Percentiles rank a stretch among this genome's conserved stretches.
phyloP scores from a whole-genome alignment of 2,113 vertebrate species.

The Pangasianodon gigas region DNA sequence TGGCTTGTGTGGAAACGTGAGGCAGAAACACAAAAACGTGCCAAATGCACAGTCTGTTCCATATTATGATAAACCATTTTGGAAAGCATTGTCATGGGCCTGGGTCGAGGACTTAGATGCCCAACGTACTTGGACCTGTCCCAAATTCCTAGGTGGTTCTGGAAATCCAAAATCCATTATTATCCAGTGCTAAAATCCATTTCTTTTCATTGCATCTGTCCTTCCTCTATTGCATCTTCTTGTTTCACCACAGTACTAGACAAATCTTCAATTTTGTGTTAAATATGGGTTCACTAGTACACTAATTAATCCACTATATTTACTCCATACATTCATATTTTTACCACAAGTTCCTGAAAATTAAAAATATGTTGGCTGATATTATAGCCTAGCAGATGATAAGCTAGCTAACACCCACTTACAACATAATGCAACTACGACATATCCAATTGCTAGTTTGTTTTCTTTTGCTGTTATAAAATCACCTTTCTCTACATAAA shows the following conservation, averaged over 20 bases:
- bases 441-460: neutral
- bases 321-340: neutral
- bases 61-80: neutral
- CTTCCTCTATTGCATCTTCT: neutral
- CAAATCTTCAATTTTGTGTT: neutral
- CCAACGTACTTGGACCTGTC: neutral
- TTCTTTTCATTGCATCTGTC: neutral
- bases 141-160: neutral
- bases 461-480: neutral
- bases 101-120: neutral
- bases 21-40: conserved; percentile 8
- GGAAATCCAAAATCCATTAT: neutral
- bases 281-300: neutral
- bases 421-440: neutral
- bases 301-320: neutral
- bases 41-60: conserved; percentile 11
- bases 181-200: neutral
- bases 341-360: neutral
- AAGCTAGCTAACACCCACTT: neutral
- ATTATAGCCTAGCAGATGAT: too few species aligned
- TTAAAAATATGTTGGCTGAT: too few species aligned
- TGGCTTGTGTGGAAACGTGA: conserved; percentile 2
- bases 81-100: neutral
- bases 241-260: neutral
- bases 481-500: neutral